A percentile compares a stretch with the other conserved stretches of the same genome.
phyloP scores from a whole-genome alignment of 2,113 vertebrate species.

The Leucosticte australis region DNA sequence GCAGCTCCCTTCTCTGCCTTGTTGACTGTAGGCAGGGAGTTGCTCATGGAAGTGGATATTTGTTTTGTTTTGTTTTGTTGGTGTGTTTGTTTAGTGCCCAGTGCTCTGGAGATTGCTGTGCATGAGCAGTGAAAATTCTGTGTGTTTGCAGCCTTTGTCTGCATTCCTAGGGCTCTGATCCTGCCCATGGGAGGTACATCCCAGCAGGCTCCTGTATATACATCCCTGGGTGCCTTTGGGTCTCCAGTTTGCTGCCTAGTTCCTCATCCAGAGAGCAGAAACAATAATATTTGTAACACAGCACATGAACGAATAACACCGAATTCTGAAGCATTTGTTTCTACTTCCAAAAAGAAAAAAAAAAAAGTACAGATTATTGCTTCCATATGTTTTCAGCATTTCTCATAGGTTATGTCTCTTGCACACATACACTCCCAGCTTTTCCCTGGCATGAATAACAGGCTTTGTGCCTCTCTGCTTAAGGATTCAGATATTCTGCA shows the following conservation, averaged over 20 bases:
- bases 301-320: neutral
- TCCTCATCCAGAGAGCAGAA: conserved; percentile 25
- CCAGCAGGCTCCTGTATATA: neutral
- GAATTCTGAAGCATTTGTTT: conserved; percentile 39
- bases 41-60: neutral
- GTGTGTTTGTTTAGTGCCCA: neutral
- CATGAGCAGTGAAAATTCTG: neutral
- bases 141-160: neutral
- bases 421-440: neutral
- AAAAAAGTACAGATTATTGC: conserved; percentile 46
- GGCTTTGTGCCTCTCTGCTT: conserved; percentile 48
- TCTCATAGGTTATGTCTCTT: conserved; percentile 61
- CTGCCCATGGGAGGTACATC: neutral
- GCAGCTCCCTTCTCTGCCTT: neutral
- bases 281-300: neutral
- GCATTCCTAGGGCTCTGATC: neutral
- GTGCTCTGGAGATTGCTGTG: neutral
- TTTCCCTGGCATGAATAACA: conserved; percentile 62
- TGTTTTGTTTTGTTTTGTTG: neutral
- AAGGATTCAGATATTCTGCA: conserved; percentile 22
- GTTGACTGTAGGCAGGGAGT: conserved; percentile 1
- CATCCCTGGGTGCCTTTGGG: neutral
- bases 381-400: conserved; percentile 65
- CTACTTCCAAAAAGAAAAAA: neutral
- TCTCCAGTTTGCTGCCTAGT: neutral